A percentile compares a stretch with the other conserved stretches of the same genome.
phyloP scores from a whole-genome alignment of 2,113 vertebrate species.

The Hippocampus barbouri region DNA sequence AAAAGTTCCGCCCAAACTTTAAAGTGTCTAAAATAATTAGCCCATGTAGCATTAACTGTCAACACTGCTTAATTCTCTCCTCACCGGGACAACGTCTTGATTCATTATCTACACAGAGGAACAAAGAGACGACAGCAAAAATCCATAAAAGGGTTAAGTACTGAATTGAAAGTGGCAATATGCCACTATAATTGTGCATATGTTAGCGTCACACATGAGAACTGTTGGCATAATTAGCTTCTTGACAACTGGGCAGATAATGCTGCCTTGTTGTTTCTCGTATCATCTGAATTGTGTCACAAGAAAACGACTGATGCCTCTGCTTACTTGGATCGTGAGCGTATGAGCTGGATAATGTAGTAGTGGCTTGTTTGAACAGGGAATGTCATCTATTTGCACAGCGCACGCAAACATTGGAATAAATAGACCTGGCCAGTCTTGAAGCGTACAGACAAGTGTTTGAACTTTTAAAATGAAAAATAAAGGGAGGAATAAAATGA shows the following conservation, averaged over 20 bases:
- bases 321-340: conserved; percentile 37
- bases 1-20: neutral
- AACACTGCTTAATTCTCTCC: neutral
- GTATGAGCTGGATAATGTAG: conserved; percentile 42
- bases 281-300: conserved; percentile 29
- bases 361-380: neutral
- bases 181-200: conserved; percentile 25
- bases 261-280: conserved; percentile 31
- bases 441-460: too few species aligned
- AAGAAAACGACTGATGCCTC: conserved; percentile 33
- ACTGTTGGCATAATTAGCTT: conserved; percentile 31
- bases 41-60: neutral
- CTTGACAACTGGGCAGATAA: conserved; percentile 24
- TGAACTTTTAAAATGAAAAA: too few species aligned
- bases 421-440: too few species aligned
- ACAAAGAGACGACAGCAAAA: conserved; percentile 19
- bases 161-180: conserved; percentile 33
- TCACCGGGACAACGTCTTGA: conserved; percentile 9
- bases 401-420: too few species aligned
- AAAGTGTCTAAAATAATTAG: neutral
- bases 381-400: too few species aligned
- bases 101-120: conserved; percentile 28
- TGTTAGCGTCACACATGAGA: conserved; percentile 30
- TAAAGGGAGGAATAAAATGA: too few species aligned
- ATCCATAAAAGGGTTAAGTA: conserved; percentile 41